Conservation (phyloP, 2,113 vertebrate species). For the Rattus norvegicus region GRCr8 NC_086022.1:128642501-128643000, state of each 20-base stretch:
- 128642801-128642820: not conserved
- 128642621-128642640: conserved; percentile 32
- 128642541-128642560: conserved; percentile 40
- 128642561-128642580: conserved; percentile 6
- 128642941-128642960: not conserved
- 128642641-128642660: not conserved
- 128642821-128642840: not conserved
- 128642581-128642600: conserved; percentile 33
- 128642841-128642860: not conserved
- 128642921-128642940: not conserved
- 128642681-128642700: not conserved
- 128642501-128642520: conserved; percentile 55
- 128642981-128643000: not conserved
- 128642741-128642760: not conserved
- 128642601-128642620: conserved; percentile 28
- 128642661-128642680: not conserved
- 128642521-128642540: conserved; percentile 57
- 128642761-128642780: not conserved
- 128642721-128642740: not conserved
- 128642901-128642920: not conserved
- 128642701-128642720: not conserved
- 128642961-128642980: not conserved
- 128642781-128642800: not conserved
- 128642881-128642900: not conserved
- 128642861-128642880: not conserved